Evolutionary conservation across 2,113 vertebrate genomes (phyloP).

Genomic region (Podiceps cristatus): DNA sequence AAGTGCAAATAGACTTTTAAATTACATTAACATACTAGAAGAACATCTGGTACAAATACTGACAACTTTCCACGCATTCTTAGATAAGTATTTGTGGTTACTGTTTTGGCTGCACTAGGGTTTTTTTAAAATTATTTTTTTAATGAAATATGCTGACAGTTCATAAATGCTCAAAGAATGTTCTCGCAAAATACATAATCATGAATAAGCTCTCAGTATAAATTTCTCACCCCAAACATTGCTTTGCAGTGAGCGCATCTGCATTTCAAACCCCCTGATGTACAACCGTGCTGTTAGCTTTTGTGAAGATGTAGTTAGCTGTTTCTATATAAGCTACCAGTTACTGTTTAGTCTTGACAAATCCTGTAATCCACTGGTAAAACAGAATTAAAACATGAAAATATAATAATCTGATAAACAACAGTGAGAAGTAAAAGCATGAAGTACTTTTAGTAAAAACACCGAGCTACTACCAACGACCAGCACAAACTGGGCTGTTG

Average conservation of each 20-base stretch:
- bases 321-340: not conserved
- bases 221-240: not conserved
- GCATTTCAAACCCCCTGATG: not conserved
- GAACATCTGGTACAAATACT: slow-evolving; percentile 60
- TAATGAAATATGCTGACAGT: not conserved
- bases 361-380: not conserved
- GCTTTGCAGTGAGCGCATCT: not conserved
- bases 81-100: slow-evolving; percentile 55
- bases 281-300: not conserved
- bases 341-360: not conserved
- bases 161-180: not conserved
- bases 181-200: not conserved
- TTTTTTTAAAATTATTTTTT: not conserved
- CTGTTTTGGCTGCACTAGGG: slow-evolving; percentile 35
- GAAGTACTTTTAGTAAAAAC: not conserved
- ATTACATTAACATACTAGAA: slow-evolving; percentile 5
- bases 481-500: not conserved
- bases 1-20: slow-evolving; percentile 31
- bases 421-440: not conserved
- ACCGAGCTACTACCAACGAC: not conserved
- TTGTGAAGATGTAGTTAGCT: not conserved
- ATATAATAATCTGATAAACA: not conserved
- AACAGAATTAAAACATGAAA: not conserved
- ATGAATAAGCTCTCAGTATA: not conserved
- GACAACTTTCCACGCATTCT: slow-evolving; percentile 31